phyloP scores from a whole-genome alignment of 2,113 vertebrate genomes.

The Forbesichthys papilliferus region DNA sequence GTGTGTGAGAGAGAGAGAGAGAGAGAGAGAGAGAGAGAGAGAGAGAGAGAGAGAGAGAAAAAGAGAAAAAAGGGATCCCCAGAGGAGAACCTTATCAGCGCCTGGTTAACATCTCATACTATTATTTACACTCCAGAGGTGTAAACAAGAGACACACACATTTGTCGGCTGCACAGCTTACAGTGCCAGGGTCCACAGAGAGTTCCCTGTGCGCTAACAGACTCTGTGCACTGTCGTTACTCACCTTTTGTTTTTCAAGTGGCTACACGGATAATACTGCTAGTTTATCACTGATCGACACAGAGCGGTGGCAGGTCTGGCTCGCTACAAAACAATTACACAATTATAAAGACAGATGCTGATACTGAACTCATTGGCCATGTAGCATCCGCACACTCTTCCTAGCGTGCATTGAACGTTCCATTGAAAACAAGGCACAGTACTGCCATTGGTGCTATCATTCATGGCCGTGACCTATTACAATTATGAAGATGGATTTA shows the following conservation, averaged over 20 bases:
- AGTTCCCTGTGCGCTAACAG: constrained; percentile 26
- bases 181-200: constrained; percentile 18
- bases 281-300: constrained; percentile 29
- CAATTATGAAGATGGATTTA: too few relatives aligned
- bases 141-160: background rate
- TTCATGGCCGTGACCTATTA: too few relatives aligned
- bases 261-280: constrained; percentile 35
- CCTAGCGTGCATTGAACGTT: background rate
- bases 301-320: constrained; percentile 10
- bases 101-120: constrained; percentile 46
- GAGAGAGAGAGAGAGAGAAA: background rate
- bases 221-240: constrained; percentile 44
- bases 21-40: background rate
- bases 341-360: constrained; percentile 39
- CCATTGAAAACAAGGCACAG: background rate
- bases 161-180: constrained; percentile 7
- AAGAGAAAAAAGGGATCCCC: constrained; percentile 26
- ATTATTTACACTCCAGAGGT: constrained; percentile 64
- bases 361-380: background rate
- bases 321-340: constrained; percentile 32
- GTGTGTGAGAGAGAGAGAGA: background rate
- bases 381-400: background rate
- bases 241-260: constrained; percentile 42
- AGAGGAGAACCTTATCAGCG: constrained; percentile 45
- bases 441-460: too few relatives aligned